phyloP scores from a whole-genome alignment of 2,888 invertebrate genomes.

The Phalera bucephala region DNA sequence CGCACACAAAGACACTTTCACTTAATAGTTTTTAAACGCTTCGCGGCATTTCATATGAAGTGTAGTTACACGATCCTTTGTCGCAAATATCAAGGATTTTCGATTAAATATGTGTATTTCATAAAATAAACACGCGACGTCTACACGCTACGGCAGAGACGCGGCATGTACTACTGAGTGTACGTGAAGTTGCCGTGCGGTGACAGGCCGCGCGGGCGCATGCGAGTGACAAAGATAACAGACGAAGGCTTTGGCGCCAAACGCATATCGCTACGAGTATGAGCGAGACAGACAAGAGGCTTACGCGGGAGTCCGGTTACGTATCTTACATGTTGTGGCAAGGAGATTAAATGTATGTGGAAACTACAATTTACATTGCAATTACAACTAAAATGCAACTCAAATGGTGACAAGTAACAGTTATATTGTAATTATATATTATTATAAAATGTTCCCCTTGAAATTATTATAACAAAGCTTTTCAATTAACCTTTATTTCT shows the following conservation, averaged over 20 bases:
- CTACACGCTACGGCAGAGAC: constrained; percentile 63
- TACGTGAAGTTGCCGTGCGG: constrained; percentile 48
- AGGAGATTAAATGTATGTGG: constrained; percentile 57
- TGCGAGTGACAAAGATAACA: constrained; percentile 60
- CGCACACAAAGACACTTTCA: constrained; percentile 22
- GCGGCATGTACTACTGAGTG: constrained; percentile 52
- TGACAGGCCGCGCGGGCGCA: constrained; percentile 67
- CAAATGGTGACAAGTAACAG: constrained; percentile 28
- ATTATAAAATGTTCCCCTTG: background rate
- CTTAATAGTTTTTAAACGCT: constrained; percentile 11
- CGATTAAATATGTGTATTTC: constrained; percentile 25
- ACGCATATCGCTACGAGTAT: constrained; percentile 33
- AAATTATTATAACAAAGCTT: background rate
- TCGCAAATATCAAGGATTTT: constrained; percentile 18
- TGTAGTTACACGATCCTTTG: constrained; percentile 2
- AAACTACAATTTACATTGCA: constrained; percentile 53
- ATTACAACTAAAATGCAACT: constrained; percentile 33
- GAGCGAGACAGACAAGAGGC: constrained; percentile 62
- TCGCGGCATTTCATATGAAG: constrained; percentile 1
- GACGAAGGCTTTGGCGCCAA: constrained; percentile 68
- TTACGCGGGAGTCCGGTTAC: constrained; percentile 76
- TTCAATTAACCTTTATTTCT: background rate
- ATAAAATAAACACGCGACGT: constrained; percentile 53
- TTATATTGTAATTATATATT: constrained; percentile 6
- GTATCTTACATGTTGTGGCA: constrained; percentile 57